A percentile compares a stretch with the other conserved stretches of the same genome.
Evolutionary conservation across 2,888 invertebrate species (phyloP).

Genomic region (Strigamia maritima): DNA sequence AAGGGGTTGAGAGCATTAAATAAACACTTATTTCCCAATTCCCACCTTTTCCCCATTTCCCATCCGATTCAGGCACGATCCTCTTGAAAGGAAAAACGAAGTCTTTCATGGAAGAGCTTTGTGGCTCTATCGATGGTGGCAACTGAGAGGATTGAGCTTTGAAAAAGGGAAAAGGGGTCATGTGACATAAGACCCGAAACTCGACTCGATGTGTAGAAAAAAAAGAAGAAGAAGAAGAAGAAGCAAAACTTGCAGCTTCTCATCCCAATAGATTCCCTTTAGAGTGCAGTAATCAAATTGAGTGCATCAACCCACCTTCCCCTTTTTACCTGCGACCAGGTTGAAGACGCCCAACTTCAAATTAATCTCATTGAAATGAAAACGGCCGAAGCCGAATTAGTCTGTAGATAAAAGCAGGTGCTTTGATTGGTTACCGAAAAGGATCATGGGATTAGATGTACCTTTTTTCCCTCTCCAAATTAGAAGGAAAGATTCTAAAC

Average conservation of each 20-base stretch:
- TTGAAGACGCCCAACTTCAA: conserved; percentile 30
- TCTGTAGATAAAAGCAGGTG: conserved; percentile 30
- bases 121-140: conserved; percentile 20
- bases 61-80: conserved; percentile 13
- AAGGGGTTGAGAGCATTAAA: not conserved
- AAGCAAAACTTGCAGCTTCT: conserved; percentile 17
- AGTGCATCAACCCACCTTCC: conserved; percentile 32
- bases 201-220: not conserved
- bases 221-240: not conserved
- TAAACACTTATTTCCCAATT: conserved; percentile 30
- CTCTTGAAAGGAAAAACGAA: conserved; percentile 30
- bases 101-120: conserved; percentile 30
- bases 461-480: not conserved
- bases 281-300: conserved; percentile 25
- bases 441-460: conserved; percentile 27
- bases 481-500: not conserved
- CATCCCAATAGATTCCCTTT: conserved; percentile 13
- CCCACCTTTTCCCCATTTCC: conserved; percentile 20
- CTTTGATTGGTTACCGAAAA: conserved; percentile 30
- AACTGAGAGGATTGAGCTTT: conserved; percentile 32
- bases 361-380: conserved; percentile 34
- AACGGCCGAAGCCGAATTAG: conserved; percentile 26
- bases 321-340: conserved; percentile 23
- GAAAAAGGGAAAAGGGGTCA: conserved; percentile 26
- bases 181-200: conserved; percentile 23